Conservation (phyloP, 1,140 invertebrate genomes). For the Lerema accius region DNA sequence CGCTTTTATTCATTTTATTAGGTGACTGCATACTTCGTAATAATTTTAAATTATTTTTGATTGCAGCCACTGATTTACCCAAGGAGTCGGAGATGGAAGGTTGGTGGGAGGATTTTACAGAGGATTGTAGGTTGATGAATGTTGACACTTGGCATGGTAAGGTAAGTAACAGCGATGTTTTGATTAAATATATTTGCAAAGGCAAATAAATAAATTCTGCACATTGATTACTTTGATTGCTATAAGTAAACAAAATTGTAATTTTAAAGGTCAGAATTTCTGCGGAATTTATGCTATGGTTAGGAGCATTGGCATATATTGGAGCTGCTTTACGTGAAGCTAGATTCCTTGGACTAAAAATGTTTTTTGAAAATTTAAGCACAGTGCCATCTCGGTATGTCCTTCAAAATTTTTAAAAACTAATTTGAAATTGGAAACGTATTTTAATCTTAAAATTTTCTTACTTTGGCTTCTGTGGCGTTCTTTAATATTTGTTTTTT, state of each 20-base stretch:
- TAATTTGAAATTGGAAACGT: too few species aligned
- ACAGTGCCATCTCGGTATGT: constrained; percentile 78
- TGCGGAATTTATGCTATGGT: constrained; percentile 88
- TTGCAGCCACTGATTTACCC: constrained; percentile 51
- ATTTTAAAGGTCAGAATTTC: constrained; percentile 84
- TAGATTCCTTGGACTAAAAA: constrained; percentile 91
- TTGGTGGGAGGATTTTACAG: constrained; percentile 88
- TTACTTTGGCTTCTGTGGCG: too few species aligned
- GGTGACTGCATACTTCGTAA: too few species aligned
- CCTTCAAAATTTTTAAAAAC: too few species aligned
- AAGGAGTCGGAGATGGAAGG: constrained; percentile 81
- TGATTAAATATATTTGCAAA: constrained; percentile 4
- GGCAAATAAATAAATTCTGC: too few species aligned
- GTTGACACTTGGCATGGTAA: constrained; percentile 83
- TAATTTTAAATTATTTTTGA: too few species aligned
- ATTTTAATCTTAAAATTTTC: too few species aligned
- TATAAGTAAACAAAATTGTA: too few species aligned
- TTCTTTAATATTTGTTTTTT: constrained; percentile 2
- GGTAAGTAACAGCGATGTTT: constrained; percentile 48
- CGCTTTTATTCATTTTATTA: too few species aligned
- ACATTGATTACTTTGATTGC: too few species aligned
- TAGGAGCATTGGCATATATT: constrained; percentile 92
- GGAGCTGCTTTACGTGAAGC: constrained; percentile 91
- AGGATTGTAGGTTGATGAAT: constrained; percentile 87
- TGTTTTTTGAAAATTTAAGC: constrained; percentile 96